Percentiles rank a stretch among this genome's conserved stretches.
Conservation (phyloP, 2,888 invertebrate species). For the Nymphalis c-album region DNA sequence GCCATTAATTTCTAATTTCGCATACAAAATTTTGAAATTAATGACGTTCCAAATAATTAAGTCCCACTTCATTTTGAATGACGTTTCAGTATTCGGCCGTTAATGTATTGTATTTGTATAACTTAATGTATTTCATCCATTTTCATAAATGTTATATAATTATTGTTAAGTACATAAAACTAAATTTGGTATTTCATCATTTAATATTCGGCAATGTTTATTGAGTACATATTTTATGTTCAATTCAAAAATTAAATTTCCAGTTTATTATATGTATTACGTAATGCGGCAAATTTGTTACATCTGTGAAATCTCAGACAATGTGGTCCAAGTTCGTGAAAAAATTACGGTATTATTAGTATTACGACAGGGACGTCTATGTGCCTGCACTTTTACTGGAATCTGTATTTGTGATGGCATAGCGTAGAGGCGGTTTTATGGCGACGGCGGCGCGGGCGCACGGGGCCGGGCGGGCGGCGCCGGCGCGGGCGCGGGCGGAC, state of each 20-base stretch:
- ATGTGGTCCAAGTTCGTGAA: constrained; percentile 38
- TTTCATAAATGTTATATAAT: no score
- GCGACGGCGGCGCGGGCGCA: constrained; percentile 59
- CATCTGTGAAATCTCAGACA: constrained; percentile 35
- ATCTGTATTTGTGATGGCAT: constrained; percentile 55
- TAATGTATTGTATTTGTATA: no score
- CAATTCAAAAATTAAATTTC: not conserved
- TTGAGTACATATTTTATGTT: no score
- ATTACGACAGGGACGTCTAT: constrained; percentile 52
- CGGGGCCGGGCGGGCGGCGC: constrained; percentile 62
- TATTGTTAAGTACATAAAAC: no score
- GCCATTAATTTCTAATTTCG: no score
- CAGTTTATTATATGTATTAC: not conserved
- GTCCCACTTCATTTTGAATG: no score
- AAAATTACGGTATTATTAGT: constrained; percentile 47
- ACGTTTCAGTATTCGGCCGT: no score
- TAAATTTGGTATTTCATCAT: no score
- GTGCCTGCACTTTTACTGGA: constrained; percentile 77
- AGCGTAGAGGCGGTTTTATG: constrained; percentile 46
- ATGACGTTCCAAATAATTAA: no score
- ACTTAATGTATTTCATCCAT: no score
- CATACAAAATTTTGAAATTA: no score
- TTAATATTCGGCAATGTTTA: no score
- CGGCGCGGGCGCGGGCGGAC: constrained; percentile 75
- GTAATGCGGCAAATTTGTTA: not conserved